These are phyloP conservation scores for Cheilosia pagana DNA, from an alignment of 2,888 invertebrate species.

Conservation along the genomic window DNA sequence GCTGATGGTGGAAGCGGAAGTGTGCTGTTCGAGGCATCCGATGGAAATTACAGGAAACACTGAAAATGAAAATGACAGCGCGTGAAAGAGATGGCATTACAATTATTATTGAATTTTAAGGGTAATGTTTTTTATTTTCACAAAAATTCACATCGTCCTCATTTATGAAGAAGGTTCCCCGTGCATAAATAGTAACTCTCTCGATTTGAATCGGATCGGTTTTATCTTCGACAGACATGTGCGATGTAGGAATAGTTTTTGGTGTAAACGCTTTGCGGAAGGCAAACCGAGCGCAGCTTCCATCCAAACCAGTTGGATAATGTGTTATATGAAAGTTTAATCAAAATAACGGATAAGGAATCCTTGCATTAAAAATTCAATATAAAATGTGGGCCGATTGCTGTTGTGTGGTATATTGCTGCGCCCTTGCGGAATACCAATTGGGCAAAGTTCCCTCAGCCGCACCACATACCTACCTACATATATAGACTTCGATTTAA, in stretches of 20 bases:
- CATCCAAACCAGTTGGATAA: slow-evolving; percentile 53
- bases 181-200: slow-evolving; percentile 49
- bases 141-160: slow-evolving; percentile 11
- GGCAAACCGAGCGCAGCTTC: slow-evolving; percentile 1
- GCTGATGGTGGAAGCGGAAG: slow-evolving; percentile 56
- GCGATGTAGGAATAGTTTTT: slow-evolving; percentile 37
- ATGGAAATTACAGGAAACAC: slow-evolving; percentile 72
- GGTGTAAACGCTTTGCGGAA: slow-evolving; percentile 30
- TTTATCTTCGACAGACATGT: slow-evolving; percentile 11
- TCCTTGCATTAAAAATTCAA: slow-evolving; percentile 75
- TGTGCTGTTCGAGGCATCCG: slow-evolving; percentile 69
- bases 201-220: slow-evolving; percentile 57
- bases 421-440: slow-evolving; percentile 68
- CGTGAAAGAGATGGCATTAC: slow-evolving; percentile 39
- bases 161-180: background rate
- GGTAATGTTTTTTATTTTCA: slow-evolving; percentile 23
- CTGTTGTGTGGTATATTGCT: slow-evolving; percentile 71
- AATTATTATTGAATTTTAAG: slow-evolving; percentile 37
- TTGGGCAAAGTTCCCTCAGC: slow-evolving; percentile 44
- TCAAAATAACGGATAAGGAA: slow-evolving; percentile 73
- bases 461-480: too few relatives aligned
- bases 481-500: slow-evolving; percentile 43
- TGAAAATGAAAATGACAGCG: slow-evolving; percentile 67
- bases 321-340: slow-evolving; percentile 74
- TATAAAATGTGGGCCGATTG: slow-evolving; percentile 73